A percentile compares a stretch with the other conserved stretches of the same genome.
Conservation (phyloP, 2,888 invertebrate genomes). For the Ornithoptera alexandrae region DNA sequence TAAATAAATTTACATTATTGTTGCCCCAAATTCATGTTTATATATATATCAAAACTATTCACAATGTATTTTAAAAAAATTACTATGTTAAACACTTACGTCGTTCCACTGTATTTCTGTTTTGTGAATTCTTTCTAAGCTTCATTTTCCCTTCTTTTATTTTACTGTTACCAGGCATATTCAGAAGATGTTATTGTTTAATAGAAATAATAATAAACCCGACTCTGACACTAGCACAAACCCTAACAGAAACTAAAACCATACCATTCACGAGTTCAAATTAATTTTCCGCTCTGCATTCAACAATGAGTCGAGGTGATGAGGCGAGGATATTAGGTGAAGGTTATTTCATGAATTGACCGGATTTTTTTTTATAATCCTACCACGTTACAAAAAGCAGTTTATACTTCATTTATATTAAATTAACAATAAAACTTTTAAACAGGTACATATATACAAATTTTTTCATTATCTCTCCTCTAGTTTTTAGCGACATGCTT, state of each 20-base stretch:
- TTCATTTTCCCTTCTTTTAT: slow-evolving; percentile 6
- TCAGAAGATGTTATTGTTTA: slow-evolving; percentile 5
- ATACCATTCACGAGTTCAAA: slow-evolving; percentile 23
- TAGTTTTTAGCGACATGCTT: neutral
- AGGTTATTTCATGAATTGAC: slow-evolving; percentile 21
- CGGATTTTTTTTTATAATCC: neutral
- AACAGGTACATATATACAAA: neutral
- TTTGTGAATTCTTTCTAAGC: too few species aligned
- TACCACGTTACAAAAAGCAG: neutral
- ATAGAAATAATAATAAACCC: slow-evolving; percentile 9
- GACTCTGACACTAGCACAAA: slow-evolving; percentile 1
- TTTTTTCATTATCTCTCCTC: neutral
- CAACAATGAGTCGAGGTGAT: slow-evolving; percentile 21
- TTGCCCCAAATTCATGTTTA: too few species aligned
- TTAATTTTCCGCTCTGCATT: slow-evolving; percentile 28
- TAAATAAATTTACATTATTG: too few species aligned
- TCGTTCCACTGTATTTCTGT: too few species aligned
- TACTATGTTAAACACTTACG: too few species aligned
- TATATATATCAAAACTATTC: too few species aligned
- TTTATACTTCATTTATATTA: neutral
- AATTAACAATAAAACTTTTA: neutral
- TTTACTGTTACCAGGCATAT: too few species aligned
- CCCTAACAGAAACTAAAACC: slow-evolving; percentile 25
- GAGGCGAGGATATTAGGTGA: slow-evolving; percentile 10
- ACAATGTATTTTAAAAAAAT: too few species aligned